Evolutionary conservation across 2,113 vertebrate species (phyloP), one percentile per base, ranked within the genome.

Genomic region (Potamarius usumacintae): DNA sequence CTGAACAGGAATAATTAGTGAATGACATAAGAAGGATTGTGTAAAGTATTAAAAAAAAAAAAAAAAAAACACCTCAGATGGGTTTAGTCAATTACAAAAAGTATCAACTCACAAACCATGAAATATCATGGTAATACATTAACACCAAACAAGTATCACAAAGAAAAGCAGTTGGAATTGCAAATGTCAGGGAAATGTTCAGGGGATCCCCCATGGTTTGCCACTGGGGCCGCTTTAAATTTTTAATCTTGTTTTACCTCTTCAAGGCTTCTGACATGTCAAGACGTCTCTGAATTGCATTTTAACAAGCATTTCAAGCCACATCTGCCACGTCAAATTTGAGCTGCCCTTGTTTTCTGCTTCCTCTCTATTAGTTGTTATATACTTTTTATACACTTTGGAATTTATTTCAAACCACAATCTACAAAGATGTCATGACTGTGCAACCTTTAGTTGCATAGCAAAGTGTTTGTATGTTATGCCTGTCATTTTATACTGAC

Each of bases 191-290:
- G 55, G 25, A 72, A 50, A 42, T 62, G 14, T 48, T 76, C 34
- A 60, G 14, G 30, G 67, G 83, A 57, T 74, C n/a, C 84, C 71
- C 71, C 57, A 77, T n/a, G 57, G 84, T 12, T 77, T 18, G 48
- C 55, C 34, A 77, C 84, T 85, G 84, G 84, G 84, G 84, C 57
- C 71, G n/a, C 69, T 85, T 76, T 85, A 50, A 85, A 85, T 85
- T 62, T 76, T 85, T 85, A 77, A 85, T 60, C 12, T 8, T 76
- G 34, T 9, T 60, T 81, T 42, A 62, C 57, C 55, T 81, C 78
- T 81, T 81, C 20, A 30, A 81, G 55, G n/a, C 25, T 57, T 58
- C 34, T 80, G 53, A 57, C 53, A 80, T 10, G 4, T 27, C 77
- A 80, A 57, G 25, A 55, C 22, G 27, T 58, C 78, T 20, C 53